Conservation (phyloP, 1,140 invertebrate genomes). For the Temnothorax curvispinosus region DNA sequence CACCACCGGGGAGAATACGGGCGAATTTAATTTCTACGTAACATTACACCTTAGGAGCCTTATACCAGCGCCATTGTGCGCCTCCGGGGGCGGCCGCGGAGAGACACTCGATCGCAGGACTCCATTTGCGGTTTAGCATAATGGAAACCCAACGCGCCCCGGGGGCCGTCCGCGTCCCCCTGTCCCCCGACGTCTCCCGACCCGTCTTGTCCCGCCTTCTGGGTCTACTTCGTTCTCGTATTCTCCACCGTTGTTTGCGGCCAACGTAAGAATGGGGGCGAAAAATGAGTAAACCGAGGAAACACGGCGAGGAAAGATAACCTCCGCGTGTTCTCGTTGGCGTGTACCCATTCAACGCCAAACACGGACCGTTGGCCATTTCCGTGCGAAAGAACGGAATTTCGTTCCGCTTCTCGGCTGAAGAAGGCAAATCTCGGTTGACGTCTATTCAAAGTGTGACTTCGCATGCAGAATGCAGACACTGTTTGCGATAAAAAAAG, state of each 20-base stretch:
- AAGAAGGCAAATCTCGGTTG: not conserved
- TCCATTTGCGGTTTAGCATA: conserved; percentile 87
- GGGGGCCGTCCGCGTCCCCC: conserved; percentile 70
- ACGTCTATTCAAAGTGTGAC: conserved; percentile 1
- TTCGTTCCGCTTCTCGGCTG: conserved; percentile 8
- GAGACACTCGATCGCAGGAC: conserved; percentile 86
- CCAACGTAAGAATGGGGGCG: conserved; percentile 39
- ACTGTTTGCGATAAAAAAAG: not conserved
- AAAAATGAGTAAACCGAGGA: conserved; percentile 68
- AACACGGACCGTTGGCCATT: conserved; percentile 26
- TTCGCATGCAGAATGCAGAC: not conserved
- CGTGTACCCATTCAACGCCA: conserved; percentile 26
- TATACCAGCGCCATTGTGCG: conserved; percentile 80
- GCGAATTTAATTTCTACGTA: conserved; percentile 85
- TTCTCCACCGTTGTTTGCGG: conserved; percentile 32
- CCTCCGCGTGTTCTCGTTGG: conserved; percentile 1
- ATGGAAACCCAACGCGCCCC: conserved; percentile 85
- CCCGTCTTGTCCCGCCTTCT: conserved; percentile 55
- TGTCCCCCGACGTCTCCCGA: conserved; percentile 59
- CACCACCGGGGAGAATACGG: conserved; percentile 51
- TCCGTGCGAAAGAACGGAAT: not conserved
- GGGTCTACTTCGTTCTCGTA: conserved; percentile 60
- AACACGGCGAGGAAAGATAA: conserved; percentile 58
- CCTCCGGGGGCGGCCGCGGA: conserved; percentile 72
- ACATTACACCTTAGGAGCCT: conserved; percentile 84